Conservation (phyloP, 2,888 invertebrate genomes). For the Leptinotarsa juncta region DNA sequence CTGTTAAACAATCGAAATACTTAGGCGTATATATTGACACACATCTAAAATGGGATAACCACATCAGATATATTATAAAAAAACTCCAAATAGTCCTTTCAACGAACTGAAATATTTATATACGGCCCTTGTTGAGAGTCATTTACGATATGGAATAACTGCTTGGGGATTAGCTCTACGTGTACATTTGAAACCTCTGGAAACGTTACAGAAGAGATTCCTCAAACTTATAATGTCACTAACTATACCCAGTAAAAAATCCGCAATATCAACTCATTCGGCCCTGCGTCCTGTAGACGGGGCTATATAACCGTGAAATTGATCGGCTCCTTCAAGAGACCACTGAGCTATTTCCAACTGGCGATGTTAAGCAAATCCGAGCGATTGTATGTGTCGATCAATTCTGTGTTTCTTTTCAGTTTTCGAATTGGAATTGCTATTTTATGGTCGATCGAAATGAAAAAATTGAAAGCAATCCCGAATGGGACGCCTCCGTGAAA, state of each 20-base stretch:
- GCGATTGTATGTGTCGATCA: conserved; percentile 57
- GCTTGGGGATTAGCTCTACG: too few species aligned
- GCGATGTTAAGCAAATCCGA: conserved; percentile 63
- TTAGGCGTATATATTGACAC: too few species aligned
- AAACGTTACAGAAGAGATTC: too few species aligned
- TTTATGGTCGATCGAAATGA: conserved; percentile 39
- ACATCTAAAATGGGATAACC: too few species aligned
- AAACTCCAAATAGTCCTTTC: too few species aligned
- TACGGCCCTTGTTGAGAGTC: too few species aligned
- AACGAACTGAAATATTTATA: too few species aligned
- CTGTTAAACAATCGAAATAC: too few species aligned
- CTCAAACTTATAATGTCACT: too few species aligned
- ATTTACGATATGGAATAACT: too few species aligned
- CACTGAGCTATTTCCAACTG: conserved; percentile 59
- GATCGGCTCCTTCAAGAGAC: conserved; percentile 60
- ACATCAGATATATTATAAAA: too few species aligned
- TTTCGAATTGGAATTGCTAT: conserved; percentile 43
- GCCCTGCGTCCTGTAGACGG: conserved; percentile 50
- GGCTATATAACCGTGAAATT: conserved; percentile 66
- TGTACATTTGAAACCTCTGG: too few species aligned
- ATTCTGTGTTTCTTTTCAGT: conserved; percentile 52
- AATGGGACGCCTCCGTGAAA: conserved; percentile 23
- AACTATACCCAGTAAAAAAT: background rate
- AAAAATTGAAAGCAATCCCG: conserved; percentile 37
- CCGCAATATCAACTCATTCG: background rate